Percentiles rank a stretch among this genome's conserved stretches.
Evolutionary conservation across 2,113 vertebrate genomes (phyloP).

Genomic region (Alethe diademata): DNA sequence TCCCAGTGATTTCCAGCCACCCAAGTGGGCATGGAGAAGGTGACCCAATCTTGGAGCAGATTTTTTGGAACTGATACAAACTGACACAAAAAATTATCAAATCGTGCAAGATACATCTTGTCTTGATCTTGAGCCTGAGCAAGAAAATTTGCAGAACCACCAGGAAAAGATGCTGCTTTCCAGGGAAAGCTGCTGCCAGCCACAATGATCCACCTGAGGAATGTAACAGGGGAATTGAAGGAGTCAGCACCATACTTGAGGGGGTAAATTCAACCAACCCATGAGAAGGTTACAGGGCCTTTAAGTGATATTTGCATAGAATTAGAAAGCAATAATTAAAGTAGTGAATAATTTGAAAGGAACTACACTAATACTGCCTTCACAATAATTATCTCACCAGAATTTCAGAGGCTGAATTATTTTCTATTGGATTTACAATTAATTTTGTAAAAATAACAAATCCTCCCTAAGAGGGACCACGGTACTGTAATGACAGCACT

Average conservation of each 20-base stretch:
- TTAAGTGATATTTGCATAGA: constrained; percentile 36
- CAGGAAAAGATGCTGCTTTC: neutral
- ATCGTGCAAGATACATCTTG: accelerated
- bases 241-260: neutral
- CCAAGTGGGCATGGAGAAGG: neutral
- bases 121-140: neutral
- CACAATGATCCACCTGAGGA: neutral
- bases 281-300: neutral
- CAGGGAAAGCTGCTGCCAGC: neutral
- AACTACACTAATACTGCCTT: constrained; percentile 39
- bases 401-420: constrained; percentile 61
- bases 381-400: constrained; percentile 67
- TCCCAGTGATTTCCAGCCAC: neutral
- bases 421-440: constrained; percentile 70
- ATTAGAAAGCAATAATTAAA: constrained; percentile 65
- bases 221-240: neutral
- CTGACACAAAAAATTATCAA: accelerated
- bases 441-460: constrained; percentile 69
- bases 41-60: neutral
- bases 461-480: constrained; percentile 35
- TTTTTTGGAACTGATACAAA: neutral
- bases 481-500: constrained; percentile 21
- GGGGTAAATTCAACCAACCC: neutral
- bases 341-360: constrained; percentile 47
- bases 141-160: neutral